A percentile compares a stretch with the other conserved stretches of the same genome.
Conservation (phyloP, 2,888 invertebrate genomes). For the Mimachlamys varia region DNA sequence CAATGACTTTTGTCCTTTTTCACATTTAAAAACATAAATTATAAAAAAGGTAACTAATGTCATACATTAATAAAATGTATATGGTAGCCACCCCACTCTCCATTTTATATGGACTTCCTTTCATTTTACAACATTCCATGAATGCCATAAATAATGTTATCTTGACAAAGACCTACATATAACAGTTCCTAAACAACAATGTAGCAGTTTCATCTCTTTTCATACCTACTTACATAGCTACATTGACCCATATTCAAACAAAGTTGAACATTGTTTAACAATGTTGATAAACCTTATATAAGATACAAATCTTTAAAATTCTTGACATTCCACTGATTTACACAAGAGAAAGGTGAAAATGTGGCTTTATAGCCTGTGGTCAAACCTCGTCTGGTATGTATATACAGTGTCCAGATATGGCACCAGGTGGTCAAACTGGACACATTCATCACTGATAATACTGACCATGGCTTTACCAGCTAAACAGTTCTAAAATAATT, state of each 20-base stretch:
- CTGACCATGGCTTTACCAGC: background rate
- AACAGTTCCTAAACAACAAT: no score
- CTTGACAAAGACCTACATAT: background rate
- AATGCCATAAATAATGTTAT: background rate
- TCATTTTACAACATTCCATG: background rate
- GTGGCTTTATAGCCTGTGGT: background rate
- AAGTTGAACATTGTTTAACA: background rate
- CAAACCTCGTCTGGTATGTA: background rate
- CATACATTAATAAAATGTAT: no score
- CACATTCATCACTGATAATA: constrained; percentile 11
- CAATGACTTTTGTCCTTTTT: no score
- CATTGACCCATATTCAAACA: background rate
- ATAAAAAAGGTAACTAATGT: no score
- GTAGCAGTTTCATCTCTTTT: no score
- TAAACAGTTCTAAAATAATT: background rate
- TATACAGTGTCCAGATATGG: constrained; percentile 18
- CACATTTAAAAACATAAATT: no score
- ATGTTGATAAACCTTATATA: constrained; percentile 7
- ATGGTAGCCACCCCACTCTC: no score
- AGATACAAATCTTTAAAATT: background rate
- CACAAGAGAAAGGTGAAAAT: background rate
- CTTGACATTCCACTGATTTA: background rate
- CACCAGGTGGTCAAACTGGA: constrained; percentile 27
- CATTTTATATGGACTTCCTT: no score
- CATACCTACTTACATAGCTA: no score